Base-by-base conservation (phyloP, 1,140 invertebrate species). In the Drosophila pruinosa region DNA sequence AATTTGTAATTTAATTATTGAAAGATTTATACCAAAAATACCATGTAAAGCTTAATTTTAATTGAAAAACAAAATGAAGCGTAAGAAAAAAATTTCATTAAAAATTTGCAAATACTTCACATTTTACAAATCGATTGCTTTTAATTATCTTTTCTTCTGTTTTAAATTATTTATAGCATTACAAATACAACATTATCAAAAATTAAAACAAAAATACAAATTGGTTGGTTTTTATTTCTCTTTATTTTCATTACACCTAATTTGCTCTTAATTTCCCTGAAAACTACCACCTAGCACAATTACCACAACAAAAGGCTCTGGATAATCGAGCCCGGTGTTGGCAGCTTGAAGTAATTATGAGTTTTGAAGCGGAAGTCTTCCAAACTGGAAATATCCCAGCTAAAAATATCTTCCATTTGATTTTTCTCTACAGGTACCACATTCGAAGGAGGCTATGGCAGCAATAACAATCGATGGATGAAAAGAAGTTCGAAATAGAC, bases 1-100 rank as follows among this genome's bases (percentile, higher is more conserved):
- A 85, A 70, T 74, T 80, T 80, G 81, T 75, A 86, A 81, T 88
- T 86, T 86, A 86, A 88, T 88, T 81, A 81, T 81, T 64, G 73
- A 86, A 86, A 77, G 82, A 86, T 88, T 86, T 86, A 86, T 86
- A 86, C 81, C 81, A 86, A 86, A 86, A 86, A 86, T 86, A 86
- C 81, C 78, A 86, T 86, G 82, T 86, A 86, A 86, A 86, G 82
- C 48, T 88, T 86, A 86, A 81, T 86, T 72, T 69, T 86, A 86
- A 80, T 86, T 78, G 48, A 77, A 71, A 57, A 62, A 81, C 52
- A 72, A 81, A 77, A 76, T 61, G 61, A 80, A 52, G 67, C 72
- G 69, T 80, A 81, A 81, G 78, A 69, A 62, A 82, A n/a, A 82
- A 85, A 75, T 69, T 78, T 83, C 38, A 83, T 83, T 83, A 83